Evolutionary conservation across 2,888 invertebrate species (phyloP).

Genomic region (Drosophila anomelani): DNA sequence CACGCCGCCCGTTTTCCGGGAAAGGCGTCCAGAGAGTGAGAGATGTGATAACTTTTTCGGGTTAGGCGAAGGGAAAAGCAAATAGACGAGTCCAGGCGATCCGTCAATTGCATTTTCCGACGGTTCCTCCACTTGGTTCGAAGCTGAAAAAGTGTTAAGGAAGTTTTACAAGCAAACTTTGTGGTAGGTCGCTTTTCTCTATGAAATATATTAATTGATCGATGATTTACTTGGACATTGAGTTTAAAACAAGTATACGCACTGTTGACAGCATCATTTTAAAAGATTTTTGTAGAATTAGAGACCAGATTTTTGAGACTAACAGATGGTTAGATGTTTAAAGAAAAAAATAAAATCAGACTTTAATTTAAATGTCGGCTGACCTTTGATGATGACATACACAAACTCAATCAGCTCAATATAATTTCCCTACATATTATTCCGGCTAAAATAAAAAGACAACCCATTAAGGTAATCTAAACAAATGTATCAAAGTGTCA

Average conservation of each 20-base stretch:
- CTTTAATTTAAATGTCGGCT: neutral
- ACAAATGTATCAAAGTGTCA: slow-evolving; percentile 32
- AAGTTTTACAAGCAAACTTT: slow-evolving; percentile 4
- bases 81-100: slow-evolving; percentile 19
- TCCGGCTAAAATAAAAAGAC: neutral
- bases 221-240: slow-evolving; percentile 8
- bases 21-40: slow-evolving; percentile 14
- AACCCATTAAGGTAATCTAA: slow-evolving; percentile 35
- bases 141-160: slow-evolving; percentile 3
- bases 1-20: slow-evolving; percentile 18
- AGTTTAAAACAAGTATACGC: neutral
- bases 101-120: slow-evolving; percentile 13
- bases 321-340: too few relatives aligned
- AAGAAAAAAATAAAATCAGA: neutral
- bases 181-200: neutral
- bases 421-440: neutral
- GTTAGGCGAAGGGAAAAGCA: slow-evolving; percentile 7
- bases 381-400: neutral
- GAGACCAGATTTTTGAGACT: neutral
- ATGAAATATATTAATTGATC: neutral
- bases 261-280: neutral
- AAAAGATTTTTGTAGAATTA: neutral
- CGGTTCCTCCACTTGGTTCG: neutral
- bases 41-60: slow-evolving; percentile 40
- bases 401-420: slow-evolving; percentile 1